These are phyloP conservation scores for Malacoctenus gilli DNA, from an alignment of 2,797 vertebrate genomes.

Conservation along the genomic window DNA sequence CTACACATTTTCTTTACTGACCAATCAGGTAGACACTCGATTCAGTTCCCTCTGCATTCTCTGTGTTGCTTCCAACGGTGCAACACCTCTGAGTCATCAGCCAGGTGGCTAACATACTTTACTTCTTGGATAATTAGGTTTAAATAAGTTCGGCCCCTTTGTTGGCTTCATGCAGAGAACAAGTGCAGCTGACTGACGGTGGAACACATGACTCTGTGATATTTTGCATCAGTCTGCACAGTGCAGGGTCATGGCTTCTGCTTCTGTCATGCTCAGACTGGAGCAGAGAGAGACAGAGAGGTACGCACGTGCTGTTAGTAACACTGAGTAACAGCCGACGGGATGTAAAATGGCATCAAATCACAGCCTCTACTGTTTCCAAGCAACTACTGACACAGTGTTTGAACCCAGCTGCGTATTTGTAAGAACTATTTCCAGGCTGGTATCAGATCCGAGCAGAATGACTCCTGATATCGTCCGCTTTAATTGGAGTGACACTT, in stretches of 20 bases:
- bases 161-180: not conserved
- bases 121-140: too few relatives aligned
- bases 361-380: slow-evolving; percentile 11
- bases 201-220: not conserved
- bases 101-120: too few relatives aligned
- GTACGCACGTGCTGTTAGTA: not conserved
- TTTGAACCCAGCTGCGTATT: slow-evolving; percentile 8
- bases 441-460: slow-evolving; percentile 4
- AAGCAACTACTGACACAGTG: slow-evolving; percentile 25
- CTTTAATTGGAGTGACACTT: too few relatives aligned
- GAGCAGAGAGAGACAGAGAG: not conserved
- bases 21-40: too few relatives aligned
- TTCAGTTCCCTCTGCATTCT: not conserved
- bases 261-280: not conserved
- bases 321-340: not conserved
- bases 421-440: not conserved
- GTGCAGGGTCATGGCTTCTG: not conserved
- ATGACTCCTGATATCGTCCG: too few relatives aligned
- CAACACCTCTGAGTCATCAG: too few relatives aligned
- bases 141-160: not conserved
- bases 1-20: too few relatives aligned
- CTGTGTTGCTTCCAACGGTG: too few relatives aligned
- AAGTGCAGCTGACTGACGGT: not conserved
- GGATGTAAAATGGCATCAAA: not conserved
- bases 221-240: not conserved